phyloP scores from a whole-genome alignment of 2,888 invertebrate genomes.

The Myopa tessellatipennis region DNA sequence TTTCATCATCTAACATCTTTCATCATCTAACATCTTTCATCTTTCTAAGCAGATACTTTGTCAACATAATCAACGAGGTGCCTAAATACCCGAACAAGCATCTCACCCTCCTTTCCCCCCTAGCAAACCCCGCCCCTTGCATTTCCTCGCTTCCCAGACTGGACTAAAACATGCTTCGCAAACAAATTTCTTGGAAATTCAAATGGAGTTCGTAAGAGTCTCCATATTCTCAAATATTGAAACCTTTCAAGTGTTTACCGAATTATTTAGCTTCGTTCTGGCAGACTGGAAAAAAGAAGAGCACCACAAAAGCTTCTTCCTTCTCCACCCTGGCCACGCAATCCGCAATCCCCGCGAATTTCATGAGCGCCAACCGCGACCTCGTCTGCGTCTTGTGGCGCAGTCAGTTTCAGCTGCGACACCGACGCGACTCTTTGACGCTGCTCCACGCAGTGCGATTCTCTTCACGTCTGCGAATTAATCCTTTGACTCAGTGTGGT shows the following conservation, averaged over 20 bases:
- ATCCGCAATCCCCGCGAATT: neutral
- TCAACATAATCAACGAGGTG: constrained; percentile 13
- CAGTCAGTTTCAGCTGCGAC: constrained; percentile 24
- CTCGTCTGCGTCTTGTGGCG: neutral
- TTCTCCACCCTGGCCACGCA: neutral
- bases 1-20: neutral
- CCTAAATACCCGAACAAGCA: neutral
- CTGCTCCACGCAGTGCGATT: constrained; percentile 46
- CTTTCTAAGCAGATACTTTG: constrained; percentile 11
- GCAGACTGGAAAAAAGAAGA: neutral
- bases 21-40: constrained; percentile 1
- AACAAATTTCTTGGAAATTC: neutral
- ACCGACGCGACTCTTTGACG: constrained; percentile 14
- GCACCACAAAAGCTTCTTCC: neutral
- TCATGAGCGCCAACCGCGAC: neutral
- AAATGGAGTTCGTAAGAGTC: constrained; percentile 7
- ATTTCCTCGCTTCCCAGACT: neutral
- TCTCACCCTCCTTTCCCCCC: neutral
- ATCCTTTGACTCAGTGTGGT: constrained; percentile 13
- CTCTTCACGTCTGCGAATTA: neutral
- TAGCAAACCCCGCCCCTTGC: neutral
- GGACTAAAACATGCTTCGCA: neutral
- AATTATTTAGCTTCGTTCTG: constrained; percentile 23
- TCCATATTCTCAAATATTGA: constrained; percentile 12
- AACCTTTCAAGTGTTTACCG: constrained; percentile 24